These are phyloP conservation scores for Ochropacha duplaris DNA, from an alignment of 2,888 invertebrate genomes.

Conservation along the genomic window DNA sequence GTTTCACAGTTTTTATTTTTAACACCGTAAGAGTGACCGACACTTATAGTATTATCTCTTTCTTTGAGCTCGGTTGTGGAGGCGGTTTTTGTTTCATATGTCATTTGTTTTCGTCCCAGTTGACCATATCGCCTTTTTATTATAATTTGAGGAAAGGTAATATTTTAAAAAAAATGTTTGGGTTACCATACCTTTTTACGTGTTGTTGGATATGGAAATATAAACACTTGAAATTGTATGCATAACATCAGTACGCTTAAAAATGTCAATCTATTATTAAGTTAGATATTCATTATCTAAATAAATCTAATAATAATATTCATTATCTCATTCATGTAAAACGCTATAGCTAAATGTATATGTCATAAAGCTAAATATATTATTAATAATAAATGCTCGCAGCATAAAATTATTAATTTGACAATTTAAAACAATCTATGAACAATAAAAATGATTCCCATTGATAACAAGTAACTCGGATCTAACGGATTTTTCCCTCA, in stretches of 20 bases:
- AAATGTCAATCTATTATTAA: no score
- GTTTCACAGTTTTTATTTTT: conserved; percentile 11
- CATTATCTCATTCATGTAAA: no score
- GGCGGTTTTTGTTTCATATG: background rate
- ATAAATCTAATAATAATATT: no score
- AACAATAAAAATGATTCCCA: background rate
- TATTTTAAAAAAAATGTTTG: background rate
- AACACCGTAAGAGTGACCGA: conserved; percentile 9
- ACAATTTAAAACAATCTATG: background rate
- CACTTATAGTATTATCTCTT: background rate
- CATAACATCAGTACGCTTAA: no score
- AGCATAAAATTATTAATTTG: no score
- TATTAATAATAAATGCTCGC: background rate
- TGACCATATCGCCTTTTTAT: background rate
- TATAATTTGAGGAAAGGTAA: background rate
- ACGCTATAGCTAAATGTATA: no score
- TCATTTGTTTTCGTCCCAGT: background rate
- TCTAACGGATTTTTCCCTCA: conserved; percentile 20
- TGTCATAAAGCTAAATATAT: background rate
- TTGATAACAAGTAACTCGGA: conserved; percentile 8
- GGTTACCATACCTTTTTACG: no score
- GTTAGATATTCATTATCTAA: no score
- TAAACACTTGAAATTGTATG: no score
- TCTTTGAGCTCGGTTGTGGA: background rate
- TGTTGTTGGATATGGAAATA: no score